Conservation (phyloP, 2,113 vertebrate genomes). For the Tychaedon coryphoeus region DNA sequence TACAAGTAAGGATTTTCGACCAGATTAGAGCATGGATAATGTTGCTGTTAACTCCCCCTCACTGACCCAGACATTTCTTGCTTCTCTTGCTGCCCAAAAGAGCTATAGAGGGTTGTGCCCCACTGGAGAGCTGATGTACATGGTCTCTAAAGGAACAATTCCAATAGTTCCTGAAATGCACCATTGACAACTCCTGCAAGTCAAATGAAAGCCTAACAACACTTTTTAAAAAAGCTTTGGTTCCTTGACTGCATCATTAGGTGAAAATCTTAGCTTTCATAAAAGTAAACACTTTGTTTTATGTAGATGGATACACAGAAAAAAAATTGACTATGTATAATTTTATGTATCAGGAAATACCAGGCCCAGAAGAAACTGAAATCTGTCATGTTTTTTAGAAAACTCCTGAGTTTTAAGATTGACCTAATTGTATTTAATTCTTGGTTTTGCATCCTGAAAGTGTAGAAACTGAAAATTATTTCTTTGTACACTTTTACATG, state of each 20-base stretch:
- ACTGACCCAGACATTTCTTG: neutral
- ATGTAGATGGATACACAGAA: neutral
- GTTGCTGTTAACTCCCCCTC: neutral
- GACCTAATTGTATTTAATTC: neutral
- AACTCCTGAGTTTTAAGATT: neutral
- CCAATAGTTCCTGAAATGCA: neutral
- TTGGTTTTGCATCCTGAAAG: neutral
- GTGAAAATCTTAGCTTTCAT: neutral
- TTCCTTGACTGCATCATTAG: neutral
- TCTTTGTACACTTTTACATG: neutral
- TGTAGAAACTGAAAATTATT: neutral
- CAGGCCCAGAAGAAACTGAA: neutral
- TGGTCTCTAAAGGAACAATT: neutral
- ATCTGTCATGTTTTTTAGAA: neutral
- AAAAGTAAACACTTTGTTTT: neutral
- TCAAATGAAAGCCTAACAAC: neutral
- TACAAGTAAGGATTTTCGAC: neutral
- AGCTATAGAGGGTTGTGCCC: neutral
- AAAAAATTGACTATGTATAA: neutral
- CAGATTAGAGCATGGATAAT: neutral
- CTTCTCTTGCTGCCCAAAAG: neutral
- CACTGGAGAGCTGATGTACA: neutral
- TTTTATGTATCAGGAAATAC: neutral
- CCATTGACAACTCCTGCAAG: neutral
- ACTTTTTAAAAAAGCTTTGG: neutral